Conservation (phyloP, 2,888 invertebrate species). For the Muscina levida region DNA sequence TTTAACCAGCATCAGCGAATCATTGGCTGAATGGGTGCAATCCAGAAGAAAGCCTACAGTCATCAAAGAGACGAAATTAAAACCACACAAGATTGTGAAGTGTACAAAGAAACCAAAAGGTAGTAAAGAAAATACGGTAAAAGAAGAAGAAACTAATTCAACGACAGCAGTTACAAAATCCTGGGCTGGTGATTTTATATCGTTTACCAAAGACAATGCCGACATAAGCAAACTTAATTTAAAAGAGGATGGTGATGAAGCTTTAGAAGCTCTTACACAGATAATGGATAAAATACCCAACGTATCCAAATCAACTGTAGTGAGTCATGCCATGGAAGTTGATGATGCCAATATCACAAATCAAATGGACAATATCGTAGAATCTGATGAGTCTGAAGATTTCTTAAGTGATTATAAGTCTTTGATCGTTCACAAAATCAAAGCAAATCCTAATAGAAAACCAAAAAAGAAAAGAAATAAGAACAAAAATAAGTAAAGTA, state of each 20-base stretch:
- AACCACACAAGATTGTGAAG: too few relatives aligned
- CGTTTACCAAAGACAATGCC: conserved; percentile 63
- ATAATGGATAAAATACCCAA: conserved; percentile 61
- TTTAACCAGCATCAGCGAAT: conserved; percentile 55
- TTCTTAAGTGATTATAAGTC: conserved; percentile 71
- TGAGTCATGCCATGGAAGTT: conserved; percentile 37
- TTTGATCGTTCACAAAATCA: conserved; percentile 70
- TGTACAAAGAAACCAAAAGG: neutral
- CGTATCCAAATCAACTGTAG: neutral
- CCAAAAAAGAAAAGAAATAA: conserved; percentile 66
- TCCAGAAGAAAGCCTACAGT: conserved; percentile 31
- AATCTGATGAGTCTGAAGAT: conserved; percentile 70
- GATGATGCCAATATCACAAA: neutral
- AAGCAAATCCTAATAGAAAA: conserved; percentile 73
- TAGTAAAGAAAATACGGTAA: neutral
- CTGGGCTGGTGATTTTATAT: conserved; percentile 72
- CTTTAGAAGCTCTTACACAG: conserved; percentile 65
- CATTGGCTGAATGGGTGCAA: conserved; percentile 70
- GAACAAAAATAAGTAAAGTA: conserved; percentile 50
- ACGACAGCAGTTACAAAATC: conserved; percentile 11
- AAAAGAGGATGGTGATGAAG: conserved; percentile 40
- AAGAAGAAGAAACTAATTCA: neutral
- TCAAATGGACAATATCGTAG: neutral
- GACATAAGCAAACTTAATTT: conserved; percentile 55
- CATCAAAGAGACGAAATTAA: too few relatives aligned